These are phyloP conservation scores for Acipenser ruthenus DNA, from an alignment of 2,797 vertebrate species.

Conservation along the genomic window DNA sequence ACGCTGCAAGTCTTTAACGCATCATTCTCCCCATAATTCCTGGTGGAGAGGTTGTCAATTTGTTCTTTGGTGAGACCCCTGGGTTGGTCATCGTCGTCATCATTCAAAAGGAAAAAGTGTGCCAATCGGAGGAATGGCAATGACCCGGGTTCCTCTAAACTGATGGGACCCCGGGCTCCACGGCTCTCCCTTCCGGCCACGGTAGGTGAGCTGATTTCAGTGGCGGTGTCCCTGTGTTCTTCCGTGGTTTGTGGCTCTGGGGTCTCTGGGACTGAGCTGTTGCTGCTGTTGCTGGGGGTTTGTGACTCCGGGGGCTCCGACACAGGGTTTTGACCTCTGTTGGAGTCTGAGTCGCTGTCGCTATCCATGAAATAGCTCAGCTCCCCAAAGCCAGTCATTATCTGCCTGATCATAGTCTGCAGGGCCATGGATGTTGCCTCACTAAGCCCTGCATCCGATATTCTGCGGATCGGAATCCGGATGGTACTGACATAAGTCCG, in stretches of 20 bases:
- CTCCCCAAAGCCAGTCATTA: slow-evolving; percentile 97
- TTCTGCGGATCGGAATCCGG: slow-evolving; percentile 91
- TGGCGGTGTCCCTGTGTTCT: slow-evolving; percentile 55
- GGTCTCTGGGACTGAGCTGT: slow-evolving; percentile 45
- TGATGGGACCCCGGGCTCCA: slow-evolving; percentile 70
- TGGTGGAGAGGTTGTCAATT: slow-evolving; percentile 96
- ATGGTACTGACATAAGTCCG: slow-evolving; percentile 98
- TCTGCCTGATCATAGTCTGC: slow-evolving; percentile 96
- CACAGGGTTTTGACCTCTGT: slow-evolving; percentile 54
- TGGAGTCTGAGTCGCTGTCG: slow-evolving; percentile 85
- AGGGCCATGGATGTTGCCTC: slow-evolving; percentile 94
- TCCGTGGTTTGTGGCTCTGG: slow-evolving; percentile 63
- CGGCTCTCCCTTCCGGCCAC: slow-evolving; percentile 62
- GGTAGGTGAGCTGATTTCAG: slow-evolving; percentile 56
- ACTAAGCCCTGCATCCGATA: slow-evolving; percentile 87
- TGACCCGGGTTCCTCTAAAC: slow-evolving; percentile 87
- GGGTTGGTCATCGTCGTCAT: slow-evolving; percentile 95
- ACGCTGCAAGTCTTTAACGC: slow-evolving; percentile 97
- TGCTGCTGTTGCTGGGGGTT: slow-evolving; percentile 44
- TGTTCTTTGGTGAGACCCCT: slow-evolving; percentile 98
- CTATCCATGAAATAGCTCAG: slow-evolving; percentile 98
- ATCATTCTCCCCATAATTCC: slow-evolving; percentile 87
- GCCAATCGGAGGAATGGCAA: slow-evolving; percentile 91
- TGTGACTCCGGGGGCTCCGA: slow-evolving; percentile 63
- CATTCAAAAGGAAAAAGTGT: slow-evolving; percentile 94